Evolutionary conservation across 2,888 invertebrate genomes (phyloP).

Genomic region (Rhamnusium bicolor): DNA sequence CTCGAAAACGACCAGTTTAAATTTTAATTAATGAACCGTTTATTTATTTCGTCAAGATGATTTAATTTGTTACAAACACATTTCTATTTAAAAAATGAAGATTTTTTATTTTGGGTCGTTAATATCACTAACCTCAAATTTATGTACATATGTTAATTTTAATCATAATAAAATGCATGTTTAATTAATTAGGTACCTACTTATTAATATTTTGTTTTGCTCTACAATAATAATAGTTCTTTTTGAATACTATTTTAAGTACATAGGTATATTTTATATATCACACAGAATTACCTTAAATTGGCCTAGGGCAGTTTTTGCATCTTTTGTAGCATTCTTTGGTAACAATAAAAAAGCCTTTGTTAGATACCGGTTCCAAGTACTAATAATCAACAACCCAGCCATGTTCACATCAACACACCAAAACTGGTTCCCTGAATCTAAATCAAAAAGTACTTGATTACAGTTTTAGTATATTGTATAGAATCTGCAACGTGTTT

Average conservation of each 20-base stretch:
- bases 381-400: slow-evolving; percentile 53
- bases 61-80: slow-evolving; percentile 3
- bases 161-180: no score
- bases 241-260: no score
- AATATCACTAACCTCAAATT: background rate
- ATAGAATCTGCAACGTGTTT: slow-evolving; percentile 41
- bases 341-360: slow-evolving; percentile 38
- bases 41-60: slow-evolving; percentile 15
- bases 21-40: slow-evolving; percentile 40
- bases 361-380: slow-evolving; percentile 65
- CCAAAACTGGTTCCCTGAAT: slow-evolving; percentile 64
- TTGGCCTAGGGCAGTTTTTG: background rate
- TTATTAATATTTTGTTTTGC: no score
- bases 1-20: slow-evolving; percentile 28
- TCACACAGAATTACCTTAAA: background rate
- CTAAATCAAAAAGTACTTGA: slow-evolving; percentile 37
- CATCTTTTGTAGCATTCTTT: background rate
- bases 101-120: slow-evolving; percentile 5
- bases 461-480: slow-evolving; percentile 43
- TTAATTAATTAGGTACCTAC: no score
- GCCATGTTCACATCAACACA: slow-evolving; percentile 60
- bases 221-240: no score
- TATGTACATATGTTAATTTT: no score
- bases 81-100: background rate
- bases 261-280: background rate